Percentiles rank a stretch among this genome's conserved stretches.
These are phyloP conservation scores for Antechinus stuartii DNA, from an alignment of 2,113 vertebrate species.

Conservation along the genomic window DNA sequence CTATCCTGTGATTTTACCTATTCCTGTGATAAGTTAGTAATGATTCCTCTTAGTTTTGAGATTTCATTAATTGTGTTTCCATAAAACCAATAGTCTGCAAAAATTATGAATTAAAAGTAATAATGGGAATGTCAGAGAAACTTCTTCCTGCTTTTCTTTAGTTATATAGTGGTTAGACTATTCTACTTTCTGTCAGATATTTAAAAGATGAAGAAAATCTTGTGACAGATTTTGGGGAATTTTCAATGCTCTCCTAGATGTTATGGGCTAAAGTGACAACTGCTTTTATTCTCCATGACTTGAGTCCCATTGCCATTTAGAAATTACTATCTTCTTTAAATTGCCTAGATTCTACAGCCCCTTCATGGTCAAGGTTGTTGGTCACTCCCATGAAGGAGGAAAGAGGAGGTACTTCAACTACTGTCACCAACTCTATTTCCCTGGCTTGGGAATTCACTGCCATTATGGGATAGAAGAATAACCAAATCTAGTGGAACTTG, in stretches of 20 bases:
- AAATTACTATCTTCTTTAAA: neutral
- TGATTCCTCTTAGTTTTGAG: neutral
- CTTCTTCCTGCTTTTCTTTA: neutral
- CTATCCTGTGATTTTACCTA: neutral
- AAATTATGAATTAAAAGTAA: neutral
- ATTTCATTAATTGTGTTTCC: neutral
- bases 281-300: too few species aligned
- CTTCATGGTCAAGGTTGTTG: neutral
- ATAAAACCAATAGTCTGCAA: neutral
- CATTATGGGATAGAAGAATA: neutral
- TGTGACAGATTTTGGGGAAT: neutral
- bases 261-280: too few species aligned
- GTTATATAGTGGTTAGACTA: neutral
- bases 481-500: neutral
- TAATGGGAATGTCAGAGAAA: neutral
- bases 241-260: too few species aligned
- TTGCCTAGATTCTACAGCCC: neutral
- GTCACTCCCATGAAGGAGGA: neutral
- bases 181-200: slow-evolving; percentile 18
- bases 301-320: neutral
- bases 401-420: neutral
- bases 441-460: too few species aligned
- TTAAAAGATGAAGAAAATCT: slow-evolving; percentile 17
- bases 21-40: too few species aligned
- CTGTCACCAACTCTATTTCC: too few species aligned